These are phyloP conservation scores for Microtus pennsylvanicus DNA, from an alignment of 2,113 vertebrate species.

Conservation along the genomic window DNA sequence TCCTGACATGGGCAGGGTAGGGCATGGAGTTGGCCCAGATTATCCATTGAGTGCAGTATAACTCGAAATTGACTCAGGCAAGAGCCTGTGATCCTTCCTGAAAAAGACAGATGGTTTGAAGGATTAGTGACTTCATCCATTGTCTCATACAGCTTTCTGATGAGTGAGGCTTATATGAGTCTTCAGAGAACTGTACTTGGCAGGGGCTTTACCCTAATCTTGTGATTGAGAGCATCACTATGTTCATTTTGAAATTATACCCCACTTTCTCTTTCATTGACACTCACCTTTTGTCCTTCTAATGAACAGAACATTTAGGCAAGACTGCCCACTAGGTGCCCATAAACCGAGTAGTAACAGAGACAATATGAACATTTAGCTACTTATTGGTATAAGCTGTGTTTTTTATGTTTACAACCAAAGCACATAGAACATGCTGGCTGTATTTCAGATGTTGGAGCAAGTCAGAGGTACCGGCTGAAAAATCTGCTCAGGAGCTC, in stretches of 20 bases:
- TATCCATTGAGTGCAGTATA: not conserved
- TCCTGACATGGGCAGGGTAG: not conserved
- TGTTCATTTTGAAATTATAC: constrained; percentile 72
- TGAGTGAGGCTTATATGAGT: not conserved
- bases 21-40: not conserved
- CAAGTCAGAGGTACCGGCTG: constrained; percentile 75
- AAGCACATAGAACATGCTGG: constrained; percentile 66
- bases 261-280: not conserved
- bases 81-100: constrained; percentile 19
- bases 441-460: constrained; percentile 75
- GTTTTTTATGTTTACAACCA: constrained; percentile 67
- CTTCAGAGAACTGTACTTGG: constrained; percentile 57
- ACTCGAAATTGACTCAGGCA: constrained; percentile 9
- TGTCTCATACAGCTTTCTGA: constrained; percentile 50
- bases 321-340: not conserved
- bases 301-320: not conserved
- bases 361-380: not conserved
- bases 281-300: constrained; percentile 43
- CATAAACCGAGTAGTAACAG: constrained; percentile 69
- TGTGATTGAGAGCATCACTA: constrained; percentile 66
- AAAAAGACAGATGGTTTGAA: not conserved
- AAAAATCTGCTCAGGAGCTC: constrained; percentile 78
- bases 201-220: not conserved
- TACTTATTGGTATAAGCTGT: constrained; percentile 41
- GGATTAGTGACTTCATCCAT: constrained; percentile 15